phyloP scores from a whole-genome alignment of 2,888 invertebrate genomes.

The Clunio marinus region DNA sequence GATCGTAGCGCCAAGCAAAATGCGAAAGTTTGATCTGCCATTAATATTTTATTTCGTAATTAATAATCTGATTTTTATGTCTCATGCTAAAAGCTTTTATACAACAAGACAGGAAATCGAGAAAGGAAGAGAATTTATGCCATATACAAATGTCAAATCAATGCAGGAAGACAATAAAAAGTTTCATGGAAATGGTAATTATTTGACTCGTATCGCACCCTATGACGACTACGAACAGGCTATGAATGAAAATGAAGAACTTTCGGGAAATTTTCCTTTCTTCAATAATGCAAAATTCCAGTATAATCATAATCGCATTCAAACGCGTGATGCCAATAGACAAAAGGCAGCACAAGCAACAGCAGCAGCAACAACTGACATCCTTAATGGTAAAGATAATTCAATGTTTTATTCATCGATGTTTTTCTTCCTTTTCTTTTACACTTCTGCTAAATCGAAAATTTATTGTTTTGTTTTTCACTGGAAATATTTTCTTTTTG shows the following conservation, averaged over 20 bases:
- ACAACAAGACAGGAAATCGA: no score
- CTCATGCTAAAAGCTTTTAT: background rate
- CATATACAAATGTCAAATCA: no score
- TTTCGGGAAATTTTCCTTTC: background rate
- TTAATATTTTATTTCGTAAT: background rate
- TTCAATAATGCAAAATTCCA: background rate
- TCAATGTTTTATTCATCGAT: conserved; percentile 6
- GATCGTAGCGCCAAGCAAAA: background rate
- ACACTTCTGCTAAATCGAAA: background rate
- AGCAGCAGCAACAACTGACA: background rate
- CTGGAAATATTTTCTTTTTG: background rate
- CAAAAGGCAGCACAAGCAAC: background rate
- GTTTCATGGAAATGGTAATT: no score
- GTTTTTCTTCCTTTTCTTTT: background rate
- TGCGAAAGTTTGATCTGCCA: background rate
- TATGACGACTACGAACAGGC: background rate
- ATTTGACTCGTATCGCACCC: background rate
- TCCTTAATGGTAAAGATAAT: conserved; percentile 15
- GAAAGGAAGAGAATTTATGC: no score
- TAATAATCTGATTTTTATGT: background rate
- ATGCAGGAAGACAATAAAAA: no score
- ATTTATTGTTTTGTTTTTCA: conserved; percentile 21
- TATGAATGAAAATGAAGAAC: background rate
- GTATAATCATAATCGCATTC: background rate
- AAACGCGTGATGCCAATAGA: conserved; percentile 10